Evolutionary conservation across 2,888 invertebrate species (phyloP).

Genomic region (Leptopilina drosophilae): DNA sequence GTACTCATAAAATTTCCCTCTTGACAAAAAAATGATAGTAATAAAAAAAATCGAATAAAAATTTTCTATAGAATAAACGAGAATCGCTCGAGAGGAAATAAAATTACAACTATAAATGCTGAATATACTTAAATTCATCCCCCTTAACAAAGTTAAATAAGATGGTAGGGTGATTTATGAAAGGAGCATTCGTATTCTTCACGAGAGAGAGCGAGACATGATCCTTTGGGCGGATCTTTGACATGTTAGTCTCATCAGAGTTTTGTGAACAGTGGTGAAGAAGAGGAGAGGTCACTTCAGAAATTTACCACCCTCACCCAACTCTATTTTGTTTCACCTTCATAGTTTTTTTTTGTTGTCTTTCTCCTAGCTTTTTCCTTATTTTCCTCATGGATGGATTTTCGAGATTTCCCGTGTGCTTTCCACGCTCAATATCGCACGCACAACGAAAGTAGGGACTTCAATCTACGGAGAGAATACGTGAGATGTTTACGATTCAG

Average conservation of each 20-base stretch:
- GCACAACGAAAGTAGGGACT: conserved; percentile 23
- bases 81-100: background rate
- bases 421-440: conserved; percentile 20
- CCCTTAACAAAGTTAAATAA: conserved; percentile 16
- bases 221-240: conserved; percentile 61
- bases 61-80: background rate
- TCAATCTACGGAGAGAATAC: conserved; percentile 29
- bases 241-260: conserved; percentile 64
- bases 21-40: too few species aligned
- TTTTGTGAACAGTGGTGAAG: conserved; percentile 47
- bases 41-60: too few species aligned
- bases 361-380: conserved; percentile 10
- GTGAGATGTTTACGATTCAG: conserved; percentile 29
- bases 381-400: conserved; percentile 49
- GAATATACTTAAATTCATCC: conserved; percentile 15
- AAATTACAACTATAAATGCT: background rate
- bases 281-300: conserved; percentile 38
- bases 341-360: conserved; percentile 32
- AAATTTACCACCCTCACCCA: conserved; percentile 18
- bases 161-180: conserved; percentile 11
- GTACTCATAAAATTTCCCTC: too few species aligned
- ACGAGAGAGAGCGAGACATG: conserved; percentile 54
- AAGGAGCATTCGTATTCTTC: conserved; percentile 61
- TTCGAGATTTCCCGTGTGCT: conserved; percentile 65
- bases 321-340: conserved; percentile 25